Conservation (phyloP, 2,113 vertebrate genomes). For the Notiomystis cincta region DNA sequence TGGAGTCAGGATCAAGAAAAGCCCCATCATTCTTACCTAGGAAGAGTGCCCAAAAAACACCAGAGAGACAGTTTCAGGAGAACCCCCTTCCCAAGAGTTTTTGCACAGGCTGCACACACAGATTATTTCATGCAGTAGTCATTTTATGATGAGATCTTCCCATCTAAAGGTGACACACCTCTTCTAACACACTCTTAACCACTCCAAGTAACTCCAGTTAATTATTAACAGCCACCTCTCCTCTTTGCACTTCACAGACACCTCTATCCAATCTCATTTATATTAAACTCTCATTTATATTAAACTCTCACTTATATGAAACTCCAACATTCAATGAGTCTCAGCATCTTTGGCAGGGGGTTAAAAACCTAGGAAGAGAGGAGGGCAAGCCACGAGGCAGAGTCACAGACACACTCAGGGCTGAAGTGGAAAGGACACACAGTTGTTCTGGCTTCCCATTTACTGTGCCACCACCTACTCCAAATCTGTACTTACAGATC, state of each 20-base stretch:
- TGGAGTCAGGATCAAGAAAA: background rate
- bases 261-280: background rate
- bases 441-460: background rate
- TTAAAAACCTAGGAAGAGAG: background rate
- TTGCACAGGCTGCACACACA: background rate
- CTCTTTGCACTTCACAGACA: background rate
- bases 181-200: background rate
- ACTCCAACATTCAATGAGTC: background rate
- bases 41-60: background rate
- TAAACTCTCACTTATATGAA: background rate
- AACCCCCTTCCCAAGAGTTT: background rate
- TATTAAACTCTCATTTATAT: background rate
- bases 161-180: background rate
- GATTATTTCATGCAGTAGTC: background rate
- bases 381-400: background rate
- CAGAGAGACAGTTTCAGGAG: background rate
- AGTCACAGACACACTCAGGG: background rate
- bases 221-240: background rate
- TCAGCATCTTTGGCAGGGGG: background rate
- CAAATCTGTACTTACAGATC: background rate
- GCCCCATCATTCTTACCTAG: background rate
- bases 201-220: background rate
- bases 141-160: background rate
- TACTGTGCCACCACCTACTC: background rate
- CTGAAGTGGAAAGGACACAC: rapidly evolving